Percentiles rank a stretch among this genome's conserved stretches.
These are phyloP conservation scores for Dicaeum eximium DNA, from an alignment of 2,113 vertebrate genomes.

Conservation along the genomic window DNA sequence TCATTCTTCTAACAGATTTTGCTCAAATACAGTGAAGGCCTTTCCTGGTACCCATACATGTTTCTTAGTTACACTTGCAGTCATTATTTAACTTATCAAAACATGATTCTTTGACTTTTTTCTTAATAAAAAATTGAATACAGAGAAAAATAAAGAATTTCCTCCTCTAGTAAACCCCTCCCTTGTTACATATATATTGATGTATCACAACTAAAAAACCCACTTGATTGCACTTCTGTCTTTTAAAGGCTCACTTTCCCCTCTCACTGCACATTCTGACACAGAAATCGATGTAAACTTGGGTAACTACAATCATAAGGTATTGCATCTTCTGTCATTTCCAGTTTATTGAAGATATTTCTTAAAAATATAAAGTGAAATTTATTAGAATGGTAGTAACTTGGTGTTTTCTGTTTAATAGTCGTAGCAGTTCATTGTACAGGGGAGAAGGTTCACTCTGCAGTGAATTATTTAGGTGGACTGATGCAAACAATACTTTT, in stretches of 20 bases:
- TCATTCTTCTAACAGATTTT: background rate
- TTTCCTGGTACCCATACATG: background rate
- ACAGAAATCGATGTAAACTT: background rate
- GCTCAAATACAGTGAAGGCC: background rate
- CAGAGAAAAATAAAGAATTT: background rate
- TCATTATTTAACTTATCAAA: background rate
- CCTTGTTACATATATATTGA: background rate
- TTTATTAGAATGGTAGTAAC: background rate
- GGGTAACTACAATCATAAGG: background rate
- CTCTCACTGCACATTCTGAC: background rate
- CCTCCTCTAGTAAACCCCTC: rapidly evolving
- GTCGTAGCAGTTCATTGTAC: background rate
- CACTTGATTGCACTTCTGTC: background rate
- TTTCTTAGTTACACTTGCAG: background rate
- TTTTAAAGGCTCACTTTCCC: background rate
- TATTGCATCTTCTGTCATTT: background rate
- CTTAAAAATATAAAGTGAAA: background rate
- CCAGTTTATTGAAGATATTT: background rate
- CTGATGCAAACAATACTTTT: background rate
- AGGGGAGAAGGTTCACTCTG: background rate
- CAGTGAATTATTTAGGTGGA: background rate
- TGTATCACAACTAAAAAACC: background rate
- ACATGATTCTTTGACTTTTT: background rate
- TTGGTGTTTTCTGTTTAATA: background rate
- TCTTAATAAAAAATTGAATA: background rate